phyloP scores from a whole-genome alignment of 2,113 vertebrate species.

The Pomatostomus ruficeps region DNA sequence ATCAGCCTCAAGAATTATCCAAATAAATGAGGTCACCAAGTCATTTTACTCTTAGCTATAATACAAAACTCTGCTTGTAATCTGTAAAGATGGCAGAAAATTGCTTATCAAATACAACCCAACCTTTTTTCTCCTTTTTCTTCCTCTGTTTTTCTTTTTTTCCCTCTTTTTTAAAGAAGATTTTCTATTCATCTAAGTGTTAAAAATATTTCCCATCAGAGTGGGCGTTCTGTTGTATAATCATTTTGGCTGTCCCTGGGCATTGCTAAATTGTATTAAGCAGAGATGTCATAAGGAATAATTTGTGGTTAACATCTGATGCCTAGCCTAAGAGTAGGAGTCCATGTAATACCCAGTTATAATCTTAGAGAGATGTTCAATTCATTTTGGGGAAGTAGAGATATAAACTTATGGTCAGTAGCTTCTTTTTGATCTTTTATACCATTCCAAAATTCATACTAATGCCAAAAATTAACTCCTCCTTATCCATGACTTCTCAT shows the following conservation, averaged over 20 bases:
- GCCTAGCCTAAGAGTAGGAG: not conserved
- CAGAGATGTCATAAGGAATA: not conserved
- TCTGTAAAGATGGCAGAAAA: not conserved
- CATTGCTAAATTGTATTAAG: not conserved
- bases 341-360: not conserved
- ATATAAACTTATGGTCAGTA: not conserved
- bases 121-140: not conserved
- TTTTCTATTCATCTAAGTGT: not conserved
- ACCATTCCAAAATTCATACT: not conserved
- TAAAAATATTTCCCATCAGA: not conserved
- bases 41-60: constrained; percentile 40
- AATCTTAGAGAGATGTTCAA: not conserved
- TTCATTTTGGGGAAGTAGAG: not conserved
- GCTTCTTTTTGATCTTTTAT: not conserved
- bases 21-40: constrained; percentile 45
- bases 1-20: constrained; percentile 58
- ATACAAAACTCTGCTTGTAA: not conserved
- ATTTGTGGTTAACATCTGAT: not conserved
- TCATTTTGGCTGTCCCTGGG: not conserved
- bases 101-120: not conserved
- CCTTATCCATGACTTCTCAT: not conserved
- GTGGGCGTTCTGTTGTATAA: not conserved
- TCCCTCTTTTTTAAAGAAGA: not conserved
- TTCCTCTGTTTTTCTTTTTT: too few relatives aligned
- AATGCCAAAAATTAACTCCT: not conserved